phyloP scores from a whole-genome alignment of 2,113 vertebrate species.

The Protobothrops flavoviridis region DNA sequence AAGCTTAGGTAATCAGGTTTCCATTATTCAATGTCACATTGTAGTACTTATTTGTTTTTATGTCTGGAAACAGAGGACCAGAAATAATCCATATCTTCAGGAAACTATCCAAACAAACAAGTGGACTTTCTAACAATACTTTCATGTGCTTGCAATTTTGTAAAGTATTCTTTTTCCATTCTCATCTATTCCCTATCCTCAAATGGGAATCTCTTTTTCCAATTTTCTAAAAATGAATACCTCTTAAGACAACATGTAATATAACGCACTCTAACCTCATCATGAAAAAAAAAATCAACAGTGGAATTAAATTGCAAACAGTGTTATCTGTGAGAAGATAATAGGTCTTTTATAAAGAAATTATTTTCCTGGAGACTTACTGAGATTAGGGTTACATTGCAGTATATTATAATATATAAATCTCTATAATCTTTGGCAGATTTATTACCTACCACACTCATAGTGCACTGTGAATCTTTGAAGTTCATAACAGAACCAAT shows the following conservation, averaged over 20 bases:
- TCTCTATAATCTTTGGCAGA: constrained; percentile 58
- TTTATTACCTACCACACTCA: constrained; percentile 57
- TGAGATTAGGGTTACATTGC: constrained; percentile 59
- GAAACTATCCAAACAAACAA: constrained; percentile 49
- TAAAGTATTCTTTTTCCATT: constrained; percentile 52
- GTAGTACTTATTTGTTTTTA: constrained; percentile 18
- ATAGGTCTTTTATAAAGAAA: constrained; percentile 54
- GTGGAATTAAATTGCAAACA: constrained; percentile 37
- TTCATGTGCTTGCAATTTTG: constrained; percentile 57
- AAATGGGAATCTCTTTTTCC: constrained; percentile 54
- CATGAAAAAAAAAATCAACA: constrained; percentile 31
- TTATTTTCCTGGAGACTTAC: constrained; percentile 56
- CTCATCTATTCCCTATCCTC: constrained; percentile 30
- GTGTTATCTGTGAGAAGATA: constrained; percentile 44
- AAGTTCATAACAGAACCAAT: constrained; percentile 53
- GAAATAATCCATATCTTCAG: constrained; percentile 47
- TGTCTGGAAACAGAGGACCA: constrained; percentile 16
- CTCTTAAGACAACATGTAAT: constrained; percentile 40
- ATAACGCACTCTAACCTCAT: constrained; percentile 14
- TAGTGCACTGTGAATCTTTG: constrained; percentile 50
- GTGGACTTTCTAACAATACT: constrained; percentile 52
- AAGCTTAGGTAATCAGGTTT: constrained; percentile 9
- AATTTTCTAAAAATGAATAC: constrained; percentile 47
- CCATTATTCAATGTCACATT: constrained; percentile 4
- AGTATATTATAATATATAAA: constrained; percentile 63